Conservation (phyloP, 2,888 invertebrate genomes). For the Ormia ochracea region DNA sequence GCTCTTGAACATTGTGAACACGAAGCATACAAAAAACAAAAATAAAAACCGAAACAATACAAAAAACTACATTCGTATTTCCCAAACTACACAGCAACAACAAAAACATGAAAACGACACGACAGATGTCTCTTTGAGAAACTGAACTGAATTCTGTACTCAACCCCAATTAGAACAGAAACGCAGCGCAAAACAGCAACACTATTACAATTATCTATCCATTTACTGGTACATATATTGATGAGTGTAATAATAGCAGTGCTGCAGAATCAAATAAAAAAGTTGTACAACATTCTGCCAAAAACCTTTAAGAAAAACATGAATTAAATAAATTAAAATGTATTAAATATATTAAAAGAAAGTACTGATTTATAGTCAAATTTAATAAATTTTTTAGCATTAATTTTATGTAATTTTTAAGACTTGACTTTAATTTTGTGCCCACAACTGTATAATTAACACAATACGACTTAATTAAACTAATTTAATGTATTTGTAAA, state of each 20-base stretch:
- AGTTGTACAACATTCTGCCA: constrained; percentile 37
- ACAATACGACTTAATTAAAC: constrained; percentile 30
- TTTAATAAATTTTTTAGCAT: constrained; percentile 47
- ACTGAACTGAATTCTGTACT: background rate
- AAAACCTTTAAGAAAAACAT: background rate
- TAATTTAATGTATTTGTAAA: constrained; percentile 24
- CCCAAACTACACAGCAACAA: constrained; percentile 2
- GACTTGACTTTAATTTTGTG: constrained; percentile 38
- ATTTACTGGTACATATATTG: background rate
- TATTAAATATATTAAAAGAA: constrained; percentile 36
- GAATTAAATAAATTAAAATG: constrained; percentile 3
- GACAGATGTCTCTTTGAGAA: constrained; percentile 33
- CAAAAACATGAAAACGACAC: background rate
- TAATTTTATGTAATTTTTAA: constrained; percentile 43
- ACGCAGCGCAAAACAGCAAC: background rate
- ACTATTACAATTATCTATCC: background rate
- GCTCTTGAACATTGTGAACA: constrained; percentile 31
- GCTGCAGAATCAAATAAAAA: constrained; percentile 28
- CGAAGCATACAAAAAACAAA: background rate
- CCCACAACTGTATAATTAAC: constrained; percentile 33
- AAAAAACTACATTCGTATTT: background rate
- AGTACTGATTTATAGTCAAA: constrained; percentile 55
- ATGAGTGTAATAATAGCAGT: constrained; percentile 7
- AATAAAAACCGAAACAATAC: background rate
- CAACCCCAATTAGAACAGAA: background rate